Percentiles rank a stretch among this genome's conserved stretches.
Evolutionary conservation across 1,140 invertebrate genomes (phyloP).

Genomic region (Bradynema listronoti): DNA sequence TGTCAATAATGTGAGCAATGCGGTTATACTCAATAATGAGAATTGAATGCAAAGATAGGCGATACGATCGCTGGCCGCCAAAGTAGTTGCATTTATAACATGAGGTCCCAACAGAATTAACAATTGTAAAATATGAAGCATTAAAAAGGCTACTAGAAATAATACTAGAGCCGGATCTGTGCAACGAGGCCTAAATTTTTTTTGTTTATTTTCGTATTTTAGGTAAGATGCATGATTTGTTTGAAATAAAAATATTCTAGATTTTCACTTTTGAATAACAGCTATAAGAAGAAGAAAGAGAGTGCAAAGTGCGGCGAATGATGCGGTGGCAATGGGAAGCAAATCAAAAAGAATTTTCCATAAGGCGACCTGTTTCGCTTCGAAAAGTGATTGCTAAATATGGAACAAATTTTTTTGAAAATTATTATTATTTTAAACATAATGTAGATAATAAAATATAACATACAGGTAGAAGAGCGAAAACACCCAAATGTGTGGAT

Average conservation of each 20-base stretch:
- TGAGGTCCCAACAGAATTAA: conserved; percentile 14
- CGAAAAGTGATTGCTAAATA: conserved; percentile 34
- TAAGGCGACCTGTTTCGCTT: conserved; percentile 1
- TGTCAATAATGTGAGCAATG: conserved; percentile 29
- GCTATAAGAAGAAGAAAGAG: conserved; percentile 29
- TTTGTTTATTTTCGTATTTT: not conserved
- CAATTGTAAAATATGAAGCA: conserved; percentile 24
- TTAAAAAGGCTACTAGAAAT: conserved; percentile 13
- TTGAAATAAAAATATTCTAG: conserved; percentile 4
- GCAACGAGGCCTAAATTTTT: conserved; percentile 3
- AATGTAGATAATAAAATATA: not conserved
- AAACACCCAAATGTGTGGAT: conserved; percentile 23
- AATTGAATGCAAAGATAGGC: conserved; percentile 28
- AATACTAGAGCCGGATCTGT: conserved; percentile 18
- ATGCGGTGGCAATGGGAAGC: conserved; percentile 26
- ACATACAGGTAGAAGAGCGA: conserved; percentile 39
- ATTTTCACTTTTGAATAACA: conserved; percentile 18
- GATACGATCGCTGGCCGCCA: conserved; percentile 1
- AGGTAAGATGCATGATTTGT: not conserved
- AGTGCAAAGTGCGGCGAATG: conserved; percentile 14
- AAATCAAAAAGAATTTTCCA: conserved; percentile 8
- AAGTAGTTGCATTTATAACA: not conserved
- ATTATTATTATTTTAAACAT: conserved; percentile 3
- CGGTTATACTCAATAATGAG: conserved; percentile 15
- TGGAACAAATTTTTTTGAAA: not conserved